A percentile compares a stretch with the other conserved stretches of the same genome.
Conservation (phyloP, 92 coral and sea anemone species). For the Parazoanthus swiftii region DNA sequence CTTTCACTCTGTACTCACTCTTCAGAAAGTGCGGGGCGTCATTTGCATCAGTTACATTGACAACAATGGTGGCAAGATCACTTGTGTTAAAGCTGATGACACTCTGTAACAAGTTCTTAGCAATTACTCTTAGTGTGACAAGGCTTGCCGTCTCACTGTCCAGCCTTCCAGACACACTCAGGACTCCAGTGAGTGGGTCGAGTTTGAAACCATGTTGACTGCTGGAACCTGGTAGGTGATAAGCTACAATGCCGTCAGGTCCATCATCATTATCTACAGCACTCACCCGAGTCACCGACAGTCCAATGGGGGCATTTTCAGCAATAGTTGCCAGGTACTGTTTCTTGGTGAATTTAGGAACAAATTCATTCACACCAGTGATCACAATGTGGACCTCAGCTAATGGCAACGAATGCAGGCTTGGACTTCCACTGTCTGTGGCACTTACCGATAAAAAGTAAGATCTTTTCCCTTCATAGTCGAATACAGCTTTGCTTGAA, state of each 20-base stretch:
- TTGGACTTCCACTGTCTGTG: conserved; percentile 75
- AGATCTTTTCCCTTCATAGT: conserved; percentile 67
- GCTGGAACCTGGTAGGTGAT: conserved; percentile 74
- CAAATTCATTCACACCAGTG: conserved; percentile 83
- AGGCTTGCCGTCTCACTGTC: conserved; percentile 73
- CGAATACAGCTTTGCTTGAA: conserved; percentile 65
- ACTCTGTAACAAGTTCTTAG: conserved; percentile 78
- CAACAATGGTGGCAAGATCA: conserved; percentile 73
- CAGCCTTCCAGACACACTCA: conserved; percentile 76
- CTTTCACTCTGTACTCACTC: conserved; percentile 58
- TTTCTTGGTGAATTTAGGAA: conserved; percentile 68
- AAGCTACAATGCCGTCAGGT: conserved; percentile 80
- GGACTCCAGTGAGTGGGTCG: conserved; percentile 71
- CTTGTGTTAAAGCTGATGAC: conserved; percentile 74
- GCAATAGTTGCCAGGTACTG: conserved; percentile 71
- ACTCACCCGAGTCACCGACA: conserved; percentile 72
- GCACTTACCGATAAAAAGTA: conserved; percentile 73
- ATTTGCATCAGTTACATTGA: conserved; percentile 88
- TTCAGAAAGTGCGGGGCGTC: conserved; percentile 87
- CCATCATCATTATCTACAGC: conserved; percentile 94
- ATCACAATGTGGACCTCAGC: conserved; percentile 68
- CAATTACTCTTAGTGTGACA: conserved; percentile 80
- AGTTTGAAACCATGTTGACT: conserved; percentile 72
- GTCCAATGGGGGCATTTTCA: conserved; percentile 83
- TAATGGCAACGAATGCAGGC: conserved; percentile 61